phyloP scores from a whole-genome alignment of 92 coral and sea anemone species.

The Parazoanthus darwini region DNA sequence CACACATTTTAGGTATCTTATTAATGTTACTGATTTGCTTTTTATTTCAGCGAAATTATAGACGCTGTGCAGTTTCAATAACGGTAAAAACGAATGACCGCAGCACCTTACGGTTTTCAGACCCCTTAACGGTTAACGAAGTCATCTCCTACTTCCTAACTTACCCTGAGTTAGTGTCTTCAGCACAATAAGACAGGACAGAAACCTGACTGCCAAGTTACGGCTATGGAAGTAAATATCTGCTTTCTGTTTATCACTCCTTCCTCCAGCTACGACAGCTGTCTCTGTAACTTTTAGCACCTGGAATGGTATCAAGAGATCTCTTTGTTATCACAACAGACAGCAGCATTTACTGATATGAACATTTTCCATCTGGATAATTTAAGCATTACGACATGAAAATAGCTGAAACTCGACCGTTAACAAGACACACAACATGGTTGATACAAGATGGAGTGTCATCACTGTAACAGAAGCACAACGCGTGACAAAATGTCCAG shows the following conservation, averaged over 20 bases:
- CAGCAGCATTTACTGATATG: background rate
- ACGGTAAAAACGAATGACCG: too few relatives aligned
- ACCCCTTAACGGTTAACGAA: too few relatives aligned
- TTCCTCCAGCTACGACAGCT: slow-evolving; percentile 61
- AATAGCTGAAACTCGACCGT: background rate
- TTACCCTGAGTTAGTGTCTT: slow-evolving; percentile 93
- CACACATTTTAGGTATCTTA: too few relatives aligned
- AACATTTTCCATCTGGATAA: background rate
- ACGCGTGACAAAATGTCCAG: background rate
- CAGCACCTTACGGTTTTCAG: too few relatives aligned
- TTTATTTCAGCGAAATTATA: too few relatives aligned
- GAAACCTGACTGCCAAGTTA: slow-evolving; percentile 77
- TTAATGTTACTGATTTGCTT: too few relatives aligned
- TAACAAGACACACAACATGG: background rate
- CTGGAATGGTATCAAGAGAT: slow-evolving; percentile 35
- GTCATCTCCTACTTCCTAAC: background rate
- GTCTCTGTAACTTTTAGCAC: slow-evolving; percentile 74
- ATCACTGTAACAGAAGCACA: background rate
- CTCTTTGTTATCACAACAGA: background rate
- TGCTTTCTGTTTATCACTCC: slow-evolving; percentile 65
- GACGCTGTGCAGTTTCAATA: too few relatives aligned
- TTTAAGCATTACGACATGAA: background rate
- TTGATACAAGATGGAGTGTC: background rate
- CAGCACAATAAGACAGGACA: slow-evolving; percentile 85
- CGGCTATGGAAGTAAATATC: slow-evolving; percentile 88